phyloP scores from a whole-genome alignment of 2,888 invertebrate species.

The Xestia c-nigrum region DNA sequence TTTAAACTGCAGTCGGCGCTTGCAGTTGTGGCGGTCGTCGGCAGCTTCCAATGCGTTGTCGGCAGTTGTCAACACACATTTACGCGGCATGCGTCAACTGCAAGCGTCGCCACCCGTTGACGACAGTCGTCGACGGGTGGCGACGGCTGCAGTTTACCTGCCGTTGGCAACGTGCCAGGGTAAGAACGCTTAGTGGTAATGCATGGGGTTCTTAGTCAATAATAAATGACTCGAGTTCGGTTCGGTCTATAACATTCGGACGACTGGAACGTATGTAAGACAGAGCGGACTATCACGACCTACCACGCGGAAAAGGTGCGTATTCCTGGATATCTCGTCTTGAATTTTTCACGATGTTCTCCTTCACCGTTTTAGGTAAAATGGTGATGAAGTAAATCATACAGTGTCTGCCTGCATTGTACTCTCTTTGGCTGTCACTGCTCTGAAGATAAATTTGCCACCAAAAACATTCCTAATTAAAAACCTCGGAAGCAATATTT shows the following conservation, averaged over 20 bases:
- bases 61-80: too few species aligned
- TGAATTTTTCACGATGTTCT: not conserved
- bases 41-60: too few species aligned
- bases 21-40: too few species aligned
- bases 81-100: too few species aligned
- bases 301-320: not conserved
- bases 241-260: not conserved
- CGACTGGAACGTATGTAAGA: not conserved
- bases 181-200: not conserved
- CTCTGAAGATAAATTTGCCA: not conserved
- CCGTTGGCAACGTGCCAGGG: too few species aligned
- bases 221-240: not conserved
- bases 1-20: too few species aligned
- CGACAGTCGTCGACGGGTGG: too few species aligned
- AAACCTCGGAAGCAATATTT: not conserved
- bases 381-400: not conserved
- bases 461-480: not conserved
- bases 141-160: too few species aligned
- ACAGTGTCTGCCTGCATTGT: not conserved
- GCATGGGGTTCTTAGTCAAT: not conserved
- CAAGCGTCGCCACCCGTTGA: too few species aligned
- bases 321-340: not conserved
- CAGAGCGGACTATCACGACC: not conserved
- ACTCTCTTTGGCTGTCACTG: not conserved
- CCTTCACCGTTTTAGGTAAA: not conserved